These are phyloP conservation scores for Proteles cristata DNA, from an alignment of 2,113 vertebrate species.

Conservation along the genomic window DNA sequence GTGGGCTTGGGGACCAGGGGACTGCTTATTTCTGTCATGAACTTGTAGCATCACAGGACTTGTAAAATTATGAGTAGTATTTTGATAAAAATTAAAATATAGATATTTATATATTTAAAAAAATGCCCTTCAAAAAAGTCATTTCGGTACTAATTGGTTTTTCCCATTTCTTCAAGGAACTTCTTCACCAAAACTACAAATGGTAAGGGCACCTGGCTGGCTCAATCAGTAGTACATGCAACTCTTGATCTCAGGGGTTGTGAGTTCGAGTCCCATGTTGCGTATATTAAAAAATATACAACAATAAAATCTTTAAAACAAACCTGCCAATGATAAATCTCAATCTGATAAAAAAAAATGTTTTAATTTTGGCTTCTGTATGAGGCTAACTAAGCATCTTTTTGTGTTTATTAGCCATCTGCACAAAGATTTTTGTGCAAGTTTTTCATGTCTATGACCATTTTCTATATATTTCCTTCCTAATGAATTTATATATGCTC, in stretches of 20 bases:
- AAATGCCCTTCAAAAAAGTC: constrained; percentile 23
- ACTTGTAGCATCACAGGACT: not conserved
- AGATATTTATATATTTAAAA: not conserved
- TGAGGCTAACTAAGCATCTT: not conserved
- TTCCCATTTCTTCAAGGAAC: not conserved
- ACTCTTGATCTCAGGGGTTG: not conserved
- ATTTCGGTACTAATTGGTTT: not conserved
- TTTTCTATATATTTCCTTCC: not conserved
- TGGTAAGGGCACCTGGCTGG: not conserved
- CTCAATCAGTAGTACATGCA: not conserved
- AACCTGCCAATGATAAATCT: not conserved
- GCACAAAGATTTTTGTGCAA: not conserved
- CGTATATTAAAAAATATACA: not conserved
- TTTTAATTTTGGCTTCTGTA: not conserved
- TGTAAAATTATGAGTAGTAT: not conserved
- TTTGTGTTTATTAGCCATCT: not conserved
- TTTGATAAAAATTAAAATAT: not conserved
- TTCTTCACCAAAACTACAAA: not conserved
- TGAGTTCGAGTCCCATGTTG: not conserved
- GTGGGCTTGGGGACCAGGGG: not conserved
- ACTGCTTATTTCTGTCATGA: not conserved
- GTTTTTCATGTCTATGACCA: not conserved
- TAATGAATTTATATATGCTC: not conserved
- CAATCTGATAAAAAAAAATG: not conserved
- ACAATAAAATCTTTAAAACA: not conserved